phyloP scores from a whole-genome alignment of 2,888 invertebrate species.

The Omphaloscelis lunosa region DNA sequence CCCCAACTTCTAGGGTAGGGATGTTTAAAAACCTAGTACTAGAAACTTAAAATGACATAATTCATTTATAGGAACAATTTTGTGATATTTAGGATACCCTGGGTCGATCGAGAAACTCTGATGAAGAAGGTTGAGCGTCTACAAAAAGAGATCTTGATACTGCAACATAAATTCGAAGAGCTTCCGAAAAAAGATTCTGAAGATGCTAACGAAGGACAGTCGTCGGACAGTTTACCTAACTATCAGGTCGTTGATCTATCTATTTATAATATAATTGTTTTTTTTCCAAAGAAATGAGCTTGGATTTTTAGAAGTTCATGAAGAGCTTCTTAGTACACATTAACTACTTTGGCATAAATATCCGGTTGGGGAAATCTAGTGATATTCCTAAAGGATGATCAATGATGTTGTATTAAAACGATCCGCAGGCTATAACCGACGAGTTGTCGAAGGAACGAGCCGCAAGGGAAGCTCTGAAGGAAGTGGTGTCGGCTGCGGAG shows the following conservation, averaged over 20 bases:
- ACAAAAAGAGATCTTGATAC: constrained; percentile 80
- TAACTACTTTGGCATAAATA: neutral
- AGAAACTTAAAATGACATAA: neutral
- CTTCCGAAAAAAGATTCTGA: constrained; percentile 71
- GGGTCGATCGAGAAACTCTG: constrained; percentile 84
- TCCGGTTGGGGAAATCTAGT: neutral
- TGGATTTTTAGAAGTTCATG: neutral
- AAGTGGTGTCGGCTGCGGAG: constrained; percentile 83
- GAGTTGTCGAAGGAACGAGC: constrained; percentile 83
- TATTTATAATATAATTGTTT: neutral
- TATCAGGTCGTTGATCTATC: constrained; percentile 70
- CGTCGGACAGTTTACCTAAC: constrained; percentile 52
- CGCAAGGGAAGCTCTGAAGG: constrained; percentile 82
- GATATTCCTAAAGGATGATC: neutral
- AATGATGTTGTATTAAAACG: neutral
- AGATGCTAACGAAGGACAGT: constrained; percentile 54
- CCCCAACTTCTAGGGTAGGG: neutral
- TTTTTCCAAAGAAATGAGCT: neutral
- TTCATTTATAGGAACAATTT: neutral
- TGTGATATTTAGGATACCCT: constrained; percentile 77
- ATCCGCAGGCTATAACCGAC: constrained; percentile 74
- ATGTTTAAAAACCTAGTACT: neutral
- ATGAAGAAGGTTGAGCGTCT: constrained; percentile 80
- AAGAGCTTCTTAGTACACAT: neutral
- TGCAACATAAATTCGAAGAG: constrained; percentile 81